A percentile compares a stretch with the other conserved stretches of the same genome.
Evolutionary conservation across 2,888 invertebrate genomes (phyloP).

Genomic region (Iphiclides podalirius): DNA sequence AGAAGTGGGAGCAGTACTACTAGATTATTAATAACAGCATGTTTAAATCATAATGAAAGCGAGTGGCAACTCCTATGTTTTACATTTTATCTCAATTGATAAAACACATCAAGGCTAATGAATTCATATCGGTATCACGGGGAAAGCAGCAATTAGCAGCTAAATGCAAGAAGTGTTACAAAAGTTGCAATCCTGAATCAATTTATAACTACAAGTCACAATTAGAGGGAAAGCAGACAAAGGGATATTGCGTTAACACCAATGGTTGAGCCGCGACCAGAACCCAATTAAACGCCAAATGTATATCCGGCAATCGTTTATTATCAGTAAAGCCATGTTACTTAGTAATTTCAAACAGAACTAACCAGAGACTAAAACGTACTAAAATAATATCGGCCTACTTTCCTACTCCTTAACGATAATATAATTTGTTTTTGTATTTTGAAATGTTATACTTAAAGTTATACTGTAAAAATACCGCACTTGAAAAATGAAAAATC

Average conservation of each 20-base stretch:
- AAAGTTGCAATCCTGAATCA: constrained; percentile 70
- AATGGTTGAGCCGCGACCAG: constrained; percentile 35
- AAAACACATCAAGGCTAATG: constrained; percentile 52
- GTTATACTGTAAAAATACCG: no score
- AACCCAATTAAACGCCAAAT: constrained; percentile 36
- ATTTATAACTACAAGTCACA: constrained; percentile 69
- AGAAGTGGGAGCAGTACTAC: constrained; percentile 22
- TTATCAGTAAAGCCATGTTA: neutral
- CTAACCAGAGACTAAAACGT: neutral
- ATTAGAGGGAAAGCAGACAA: constrained; percentile 75
- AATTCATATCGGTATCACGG: constrained; percentile 51
- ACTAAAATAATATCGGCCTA: neutral
- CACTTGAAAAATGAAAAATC: no score
- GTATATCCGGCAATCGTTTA: neutral
- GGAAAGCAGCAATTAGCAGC: constrained; percentile 76
- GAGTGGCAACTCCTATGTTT: constrained; percentile 38
- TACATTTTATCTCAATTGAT: constrained; percentile 50
- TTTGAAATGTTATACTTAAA: no score
- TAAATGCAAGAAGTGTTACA: constrained; percentile 67
- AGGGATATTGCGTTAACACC: constrained; percentile 42
- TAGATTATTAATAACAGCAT: constrained; percentile 19
- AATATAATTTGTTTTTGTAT: no score
- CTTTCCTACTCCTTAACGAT: neutral
- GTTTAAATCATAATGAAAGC: constrained; percentile 37
- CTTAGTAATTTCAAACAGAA: constrained; percentile 25